Base-by-base conservation (phyloP, 2,888 invertebrate genomes). In the Iselma pallidipennis region DNA sequence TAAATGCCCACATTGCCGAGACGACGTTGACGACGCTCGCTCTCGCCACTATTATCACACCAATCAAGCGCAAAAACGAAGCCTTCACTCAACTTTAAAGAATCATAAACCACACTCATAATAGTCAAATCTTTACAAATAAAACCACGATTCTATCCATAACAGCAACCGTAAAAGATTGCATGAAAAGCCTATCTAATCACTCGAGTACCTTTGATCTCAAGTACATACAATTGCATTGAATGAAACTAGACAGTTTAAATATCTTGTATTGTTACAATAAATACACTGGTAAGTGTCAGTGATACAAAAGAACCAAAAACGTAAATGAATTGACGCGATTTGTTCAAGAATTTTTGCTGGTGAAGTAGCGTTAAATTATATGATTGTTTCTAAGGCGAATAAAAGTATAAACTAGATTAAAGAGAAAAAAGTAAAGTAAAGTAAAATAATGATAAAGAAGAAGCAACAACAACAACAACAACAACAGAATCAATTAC, bases 321-420 rank as follows among this genome's bases (percentile, higher is more conserved):
- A 37, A 37, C 16, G 16, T 37, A 16, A 37, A 2, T 37, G 37
- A 16, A 57, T 64, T 64, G 60, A 64, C 64, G 64, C 64, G 64
- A 60, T 64, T 60, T 57, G 10, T 42, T 50, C n/a, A 26, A 63
- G 55, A 60, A 50, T 60, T 55, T 55, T 48, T 29, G 2, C 3
- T 16, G 26, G 21, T 56, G 65, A 66, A 72, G 69, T 71, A 68
- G 74, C 71, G 73, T 74, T 72, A 74, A 74, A 74, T 74, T 71
- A 69, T 71, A 71, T 71, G 73, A 74, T 73, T 71, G 71, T 72
- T 71, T 70, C 69, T 64, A 60, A 60, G 68, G 70, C 21, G 42
- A 21, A 42, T 42, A 28, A 49, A 25, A 42, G 21, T 42, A 42
- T 10, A 42, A 42, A 42, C 14, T 29, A 50, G 26, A 50, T n/a